These are phyloP conservation scores for Cyprinodon tularosa DNA, from an alignment of 2,113 vertebrate species.

Conservation along the genomic window DNA sequence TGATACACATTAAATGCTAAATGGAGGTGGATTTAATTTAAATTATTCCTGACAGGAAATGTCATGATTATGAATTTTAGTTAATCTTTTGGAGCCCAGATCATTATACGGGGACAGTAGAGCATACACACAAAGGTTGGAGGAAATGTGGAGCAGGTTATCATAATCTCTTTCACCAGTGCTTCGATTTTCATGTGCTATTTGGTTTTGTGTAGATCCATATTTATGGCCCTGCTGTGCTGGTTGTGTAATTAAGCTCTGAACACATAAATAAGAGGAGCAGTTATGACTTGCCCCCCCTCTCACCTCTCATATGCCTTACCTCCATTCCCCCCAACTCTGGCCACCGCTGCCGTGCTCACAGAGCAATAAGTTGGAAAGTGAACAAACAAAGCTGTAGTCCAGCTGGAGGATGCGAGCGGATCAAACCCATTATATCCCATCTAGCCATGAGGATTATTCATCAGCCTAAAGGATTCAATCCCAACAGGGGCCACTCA, in stretches of 20 bases:
- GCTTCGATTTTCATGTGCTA: neutral
- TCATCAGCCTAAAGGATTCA: neutral
- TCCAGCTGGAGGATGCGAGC: slow-evolving; percentile 25
- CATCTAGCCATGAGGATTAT: slow-evolving; percentile 21
- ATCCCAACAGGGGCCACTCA: slow-evolving; percentile 17
- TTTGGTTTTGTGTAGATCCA: slow-evolving; percentile 32
- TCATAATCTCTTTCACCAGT: too few relatives aligned
- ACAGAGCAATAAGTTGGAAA: slow-evolving; percentile 36
- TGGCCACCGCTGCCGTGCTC: neutral
- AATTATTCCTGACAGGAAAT: neutral
- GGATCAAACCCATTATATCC: slow-evolving; percentile 25
- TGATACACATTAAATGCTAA: neutral
- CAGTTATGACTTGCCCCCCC: neutral
- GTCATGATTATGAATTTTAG: neutral
- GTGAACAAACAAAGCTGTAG: slow-evolving; percentile 16
- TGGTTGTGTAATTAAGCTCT: slow-evolving; percentile 51
- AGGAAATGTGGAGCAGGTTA: too few relatives aligned
- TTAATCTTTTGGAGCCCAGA: neutral
- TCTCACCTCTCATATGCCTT: neutral
- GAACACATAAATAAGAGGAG: slow-evolving; percentile 52
- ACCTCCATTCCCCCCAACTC: neutral
- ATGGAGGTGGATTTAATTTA: neutral
- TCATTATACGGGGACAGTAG: neutral
- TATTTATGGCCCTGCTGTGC: slow-evolving; percentile 37
- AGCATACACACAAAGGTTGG: too few relatives aligned